Conservation (phyloP, 2,888 invertebrate species). For the Papilio demoleus region DNA sequence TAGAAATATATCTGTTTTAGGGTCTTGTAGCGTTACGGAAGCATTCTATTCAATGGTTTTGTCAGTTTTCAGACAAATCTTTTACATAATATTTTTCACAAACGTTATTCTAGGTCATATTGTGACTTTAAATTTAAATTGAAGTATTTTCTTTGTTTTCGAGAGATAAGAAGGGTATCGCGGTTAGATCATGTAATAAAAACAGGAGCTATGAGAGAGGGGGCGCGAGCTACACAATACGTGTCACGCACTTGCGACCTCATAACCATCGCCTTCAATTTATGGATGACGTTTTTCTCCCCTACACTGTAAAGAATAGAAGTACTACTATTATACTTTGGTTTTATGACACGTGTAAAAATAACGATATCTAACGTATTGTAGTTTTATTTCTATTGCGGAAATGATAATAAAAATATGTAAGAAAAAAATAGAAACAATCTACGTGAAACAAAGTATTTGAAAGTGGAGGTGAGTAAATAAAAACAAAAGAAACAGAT, state of each 20-base stretch:
- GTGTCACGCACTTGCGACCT: constrained; percentile 72
- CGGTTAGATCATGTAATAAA: constrained; percentile 54
- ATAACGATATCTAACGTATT: constrained; percentile 51
- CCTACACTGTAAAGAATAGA: constrained; percentile 44
- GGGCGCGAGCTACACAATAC: constrained; percentile 60
- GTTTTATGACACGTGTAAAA: constrained; percentile 49
- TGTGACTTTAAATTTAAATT: background rate
- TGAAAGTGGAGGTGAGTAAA: background rate
- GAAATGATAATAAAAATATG: constrained; percentile 40
- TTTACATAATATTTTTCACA: background rate
- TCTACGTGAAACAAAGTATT: no score
- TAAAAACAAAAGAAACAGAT: background rate
- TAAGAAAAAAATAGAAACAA: background rate
- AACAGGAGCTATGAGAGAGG: constrained; percentile 61
- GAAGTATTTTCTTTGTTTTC: constrained; percentile 17
- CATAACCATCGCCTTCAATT: constrained; percentile 74
- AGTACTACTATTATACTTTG: constrained; percentile 35
- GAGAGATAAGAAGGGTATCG: constrained; percentile 12
- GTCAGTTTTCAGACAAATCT: no score
- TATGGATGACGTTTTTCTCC: constrained; percentile 63
- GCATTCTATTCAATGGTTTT: no score
- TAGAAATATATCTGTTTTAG: no score
- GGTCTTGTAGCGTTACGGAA: no score
- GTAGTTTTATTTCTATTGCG: constrained; percentile 36
- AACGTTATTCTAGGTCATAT: background rate